phyloP scores from a whole-genome alignment of 2,888 invertebrate genomes.

The Scaptomyza flava region DNA sequence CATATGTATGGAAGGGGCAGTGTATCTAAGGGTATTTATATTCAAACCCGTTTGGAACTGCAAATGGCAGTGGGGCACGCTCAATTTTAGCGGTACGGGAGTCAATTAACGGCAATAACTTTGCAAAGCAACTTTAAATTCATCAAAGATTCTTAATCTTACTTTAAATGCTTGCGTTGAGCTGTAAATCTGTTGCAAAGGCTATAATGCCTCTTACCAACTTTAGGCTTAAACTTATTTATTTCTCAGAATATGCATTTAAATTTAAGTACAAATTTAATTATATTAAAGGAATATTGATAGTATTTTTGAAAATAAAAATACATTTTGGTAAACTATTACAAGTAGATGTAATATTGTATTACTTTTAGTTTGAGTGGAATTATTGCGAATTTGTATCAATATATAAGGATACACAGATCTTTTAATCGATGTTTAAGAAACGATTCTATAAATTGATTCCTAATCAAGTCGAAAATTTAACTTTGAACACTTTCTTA shows the following conservation, averaged over 20 bases:
- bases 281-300: no score
- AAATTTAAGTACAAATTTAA: no score
- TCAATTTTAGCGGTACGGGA: neutral
- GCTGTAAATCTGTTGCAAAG: neutral
- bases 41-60: slow-evolving; percentile 10
- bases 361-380: no score
- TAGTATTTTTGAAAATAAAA: no score
- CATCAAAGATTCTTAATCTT: neutral
- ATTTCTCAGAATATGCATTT: neutral
- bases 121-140: slow-evolving; percentile 10
- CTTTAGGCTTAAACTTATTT: neutral
- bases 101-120: slow-evolving; percentile 13
- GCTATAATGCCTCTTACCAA: neutral
- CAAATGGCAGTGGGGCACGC: slow-evolving; percentile 3
- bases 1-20: neutral
- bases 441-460: no score
- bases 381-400: no score
- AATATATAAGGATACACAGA: no score
- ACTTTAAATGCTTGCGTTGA: neutral
- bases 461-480: no score
- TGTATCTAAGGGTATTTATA: slow-evolving; percentile 17
- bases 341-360: no score
- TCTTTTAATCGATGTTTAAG: no score
- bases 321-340: no score
- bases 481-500: no score